Evolutionary conservation across 23 tunicate species (phyloP).

Genomic region (Pegea sp.): DNA sequence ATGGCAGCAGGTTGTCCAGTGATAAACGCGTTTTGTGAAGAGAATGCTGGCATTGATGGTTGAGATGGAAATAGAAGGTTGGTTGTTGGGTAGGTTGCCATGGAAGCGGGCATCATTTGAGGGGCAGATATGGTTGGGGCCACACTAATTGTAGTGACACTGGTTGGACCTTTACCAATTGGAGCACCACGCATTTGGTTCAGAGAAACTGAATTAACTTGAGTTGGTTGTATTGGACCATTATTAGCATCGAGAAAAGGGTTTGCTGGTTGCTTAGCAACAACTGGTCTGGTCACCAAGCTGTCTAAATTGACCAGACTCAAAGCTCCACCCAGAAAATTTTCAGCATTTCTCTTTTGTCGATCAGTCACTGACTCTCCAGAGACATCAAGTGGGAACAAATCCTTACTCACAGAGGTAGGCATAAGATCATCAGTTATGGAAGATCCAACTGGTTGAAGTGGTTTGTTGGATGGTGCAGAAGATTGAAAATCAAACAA

Average conservation of each 20-base stretch:
- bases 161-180: constrained; percentile 9
- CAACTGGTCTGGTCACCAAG: constrained; percentile 52
- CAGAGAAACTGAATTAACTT: constrained; percentile 13
- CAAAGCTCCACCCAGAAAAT: constrained; percentile 74
- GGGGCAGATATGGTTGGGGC: constrained; percentile 4
- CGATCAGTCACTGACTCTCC: neutral
- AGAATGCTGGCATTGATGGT: too few species aligned
- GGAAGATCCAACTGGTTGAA: constrained; percentile 10
- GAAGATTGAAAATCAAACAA: too few species aligned
- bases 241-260: too few species aligned
- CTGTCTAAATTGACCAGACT: constrained; percentile 83
- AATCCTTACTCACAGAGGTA: too few species aligned
- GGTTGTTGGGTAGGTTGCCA: neutral
- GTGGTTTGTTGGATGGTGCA: neutral
- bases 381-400: neutral
- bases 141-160: constrained; percentile 26
- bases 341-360: constrained; percentile 50
- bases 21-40: too few species aligned
- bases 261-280: constrained; percentile 30
- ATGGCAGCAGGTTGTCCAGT: too few species aligned
- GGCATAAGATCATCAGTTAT: neutral
- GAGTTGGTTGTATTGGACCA: constrained; percentile 39
- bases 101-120: constrained; percentile 21
- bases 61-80: too few species aligned
- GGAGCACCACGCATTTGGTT: constrained; percentile 41